phyloP scores from a whole-genome alignment of 2,113 vertebrate species.

The Osmerus mordax region DNA sequence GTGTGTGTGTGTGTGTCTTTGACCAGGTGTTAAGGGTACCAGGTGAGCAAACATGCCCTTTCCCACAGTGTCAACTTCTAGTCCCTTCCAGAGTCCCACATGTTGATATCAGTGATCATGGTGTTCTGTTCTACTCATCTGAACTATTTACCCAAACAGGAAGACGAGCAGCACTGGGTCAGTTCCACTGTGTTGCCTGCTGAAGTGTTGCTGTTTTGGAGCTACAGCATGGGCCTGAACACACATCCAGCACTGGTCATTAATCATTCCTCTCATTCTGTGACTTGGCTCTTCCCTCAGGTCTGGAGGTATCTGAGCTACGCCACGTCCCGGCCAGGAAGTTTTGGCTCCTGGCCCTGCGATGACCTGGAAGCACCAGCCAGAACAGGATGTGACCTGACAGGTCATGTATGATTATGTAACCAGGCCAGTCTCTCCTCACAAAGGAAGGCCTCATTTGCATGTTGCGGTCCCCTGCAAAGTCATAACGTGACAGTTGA shows the following conservation, averaged over 20 bases:
- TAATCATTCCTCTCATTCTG: no score
- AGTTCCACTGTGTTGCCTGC: no score
- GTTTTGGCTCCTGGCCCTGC: background rate
- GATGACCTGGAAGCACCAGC: slow-evolving; percentile 24
- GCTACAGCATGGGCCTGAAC: no score
- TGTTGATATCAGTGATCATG: slow-evolving; percentile 10
- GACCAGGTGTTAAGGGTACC: slow-evolving; percentile 29
- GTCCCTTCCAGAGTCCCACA: slow-evolving; percentile 27
- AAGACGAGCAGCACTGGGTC: no score
- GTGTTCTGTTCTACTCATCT: no score
- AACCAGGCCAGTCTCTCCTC: slow-evolving; percentile 2
- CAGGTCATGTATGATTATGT: background rate
- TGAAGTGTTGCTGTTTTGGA: no score
- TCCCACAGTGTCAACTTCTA: slow-evolving; percentile 35
- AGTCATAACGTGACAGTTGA: slow-evolving; percentile 24
- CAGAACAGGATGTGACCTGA: slow-evolving; percentile 18
- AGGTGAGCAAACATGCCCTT: slow-evolving; percentile 51
- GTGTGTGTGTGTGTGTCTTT: slow-evolving; percentile 28
- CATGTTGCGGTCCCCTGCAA: background rate
- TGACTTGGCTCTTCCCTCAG: no score
- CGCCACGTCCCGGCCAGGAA: background rate
- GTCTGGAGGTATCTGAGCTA: background rate
- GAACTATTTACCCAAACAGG: no score
- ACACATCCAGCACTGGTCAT: no score
- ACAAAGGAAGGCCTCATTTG: slow-evolving; percentile 11